These are phyloP conservation scores for Aplodontia rufa DNA, from an alignment of 2,113 vertebrate species.

Conservation along the genomic window DNA sequence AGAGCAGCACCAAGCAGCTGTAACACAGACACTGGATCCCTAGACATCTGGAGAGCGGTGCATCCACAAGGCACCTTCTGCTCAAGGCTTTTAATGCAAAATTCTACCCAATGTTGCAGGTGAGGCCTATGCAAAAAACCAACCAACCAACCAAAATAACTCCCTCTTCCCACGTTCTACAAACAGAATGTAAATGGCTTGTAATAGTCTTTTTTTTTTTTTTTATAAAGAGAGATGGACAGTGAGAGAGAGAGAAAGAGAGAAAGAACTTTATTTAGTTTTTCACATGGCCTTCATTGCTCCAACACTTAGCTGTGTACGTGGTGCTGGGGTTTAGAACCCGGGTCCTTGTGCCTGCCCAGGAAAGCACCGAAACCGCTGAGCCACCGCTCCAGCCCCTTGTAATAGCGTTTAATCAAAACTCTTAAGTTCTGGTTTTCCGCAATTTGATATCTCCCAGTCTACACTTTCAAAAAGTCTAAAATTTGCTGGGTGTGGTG, in stretches of 20 bases:
- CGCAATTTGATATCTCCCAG: background rate
- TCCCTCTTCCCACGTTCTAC: background rate
- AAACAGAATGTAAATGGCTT: background rate
- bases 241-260: too few relatives aligned
- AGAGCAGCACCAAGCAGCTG: fast-evolving
- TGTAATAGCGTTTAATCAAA: background rate
- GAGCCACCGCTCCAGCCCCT: too few relatives aligned
- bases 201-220: background rate
- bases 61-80: fast-evolving
- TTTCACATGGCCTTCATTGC: too few relatives aligned
- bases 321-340: too few relatives aligned
- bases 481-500: background rate
- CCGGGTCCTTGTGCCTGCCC: too few relatives aligned
- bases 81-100: background rate
- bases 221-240: too few relatives aligned
- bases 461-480: background rate
- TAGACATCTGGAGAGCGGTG: fast-evolving
- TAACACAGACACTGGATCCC: fast-evolving
- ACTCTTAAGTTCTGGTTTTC: background rate
- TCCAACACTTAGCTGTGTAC: too few relatives aligned
- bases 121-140: background rate
- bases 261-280: too few relatives aligned
- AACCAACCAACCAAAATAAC: background rate
- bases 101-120: background rate
- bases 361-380: too few relatives aligned